Evolutionary conservation across 2,888 invertebrate species (phyloP).

Genomic region (Cryptophagus acutangulus): DNA sequence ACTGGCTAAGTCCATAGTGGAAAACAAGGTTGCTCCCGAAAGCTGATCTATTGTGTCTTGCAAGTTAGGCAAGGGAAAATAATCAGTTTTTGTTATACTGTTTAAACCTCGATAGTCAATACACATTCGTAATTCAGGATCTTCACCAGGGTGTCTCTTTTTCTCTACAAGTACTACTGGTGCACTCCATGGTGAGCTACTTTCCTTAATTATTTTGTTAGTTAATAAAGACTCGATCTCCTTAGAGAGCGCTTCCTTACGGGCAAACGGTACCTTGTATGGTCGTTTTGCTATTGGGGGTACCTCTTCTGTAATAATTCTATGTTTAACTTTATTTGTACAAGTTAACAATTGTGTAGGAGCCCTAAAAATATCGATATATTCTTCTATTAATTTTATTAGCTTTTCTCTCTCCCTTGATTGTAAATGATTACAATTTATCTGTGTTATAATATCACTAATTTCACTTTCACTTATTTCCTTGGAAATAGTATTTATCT

Average conservation of each 20-base stretch:
- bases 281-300: conserved; percentile 7
- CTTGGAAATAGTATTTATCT: neutral
- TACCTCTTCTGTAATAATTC: conserved; percentile 8
- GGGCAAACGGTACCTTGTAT: too few species aligned
- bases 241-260: neutral
- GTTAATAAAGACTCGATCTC: neutral
- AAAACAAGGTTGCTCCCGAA: conserved; percentile 25
- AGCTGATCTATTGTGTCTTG: conserved; percentile 30
- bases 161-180: conserved; percentile 38
- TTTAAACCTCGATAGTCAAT: conserved; percentile 24
- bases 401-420: too few species aligned
- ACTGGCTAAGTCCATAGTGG: conserved; percentile 28
- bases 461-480: neutral
- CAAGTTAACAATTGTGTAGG: conserved; percentile 7
- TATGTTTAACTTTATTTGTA: conserved; percentile 5
- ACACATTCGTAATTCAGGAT: conserved; percentile 21
- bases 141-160: conserved; percentile 25
- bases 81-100: conserved; percentile 20
- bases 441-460: conserved; percentile 5
- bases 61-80: conserved; percentile 26
- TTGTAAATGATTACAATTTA: too few species aligned
- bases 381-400: conserved; percentile 2
- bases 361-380: conserved; percentile 10
- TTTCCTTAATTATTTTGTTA: conserved; percentile 11
- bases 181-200: conserved; percentile 35